Evolutionary conservation across 2,797 vertebrate genomes (phyloP).

Genomic region (Danionella dracula): DNA sequence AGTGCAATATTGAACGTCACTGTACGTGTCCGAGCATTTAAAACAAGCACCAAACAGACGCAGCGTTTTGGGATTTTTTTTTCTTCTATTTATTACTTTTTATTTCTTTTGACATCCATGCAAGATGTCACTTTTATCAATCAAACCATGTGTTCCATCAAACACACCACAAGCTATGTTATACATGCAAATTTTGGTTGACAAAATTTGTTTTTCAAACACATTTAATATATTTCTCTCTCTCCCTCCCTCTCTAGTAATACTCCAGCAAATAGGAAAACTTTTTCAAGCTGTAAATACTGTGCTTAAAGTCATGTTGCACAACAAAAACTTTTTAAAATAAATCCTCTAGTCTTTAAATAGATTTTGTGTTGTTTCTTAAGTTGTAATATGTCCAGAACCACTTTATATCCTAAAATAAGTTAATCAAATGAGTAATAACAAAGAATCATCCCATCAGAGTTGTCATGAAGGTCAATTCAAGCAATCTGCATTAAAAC

Average conservation of each 20-base stretch:
- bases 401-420: too few relatives aligned
- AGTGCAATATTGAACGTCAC: slow-evolving; percentile 66
- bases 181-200: slow-evolving; percentile 15
- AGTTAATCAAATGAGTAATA: too few relatives aligned
- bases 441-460: too few relatives aligned
- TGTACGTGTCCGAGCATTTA: slow-evolving; percentile 14
- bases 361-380: slow-evolving; percentile 19
- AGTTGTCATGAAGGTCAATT: too few relatives aligned
- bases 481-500: too few relatives aligned
- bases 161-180: slow-evolving; percentile 10
- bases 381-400: background rate
- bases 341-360: slow-evolving; percentile 20
- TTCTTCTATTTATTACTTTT: background rate
- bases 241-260: background rate
- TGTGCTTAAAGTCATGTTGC: slow-evolving; percentile 25
- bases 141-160: slow-evolving; percentile 4
- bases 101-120: slow-evolving; percentile 10
- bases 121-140: slow-evolving; percentile 16
- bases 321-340: slow-evolving; percentile 34
- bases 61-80: too few relatives aligned
- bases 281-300: slow-evolving; percentile 19
- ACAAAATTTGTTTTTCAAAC: slow-evolving; percentile 18
- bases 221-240: background rate
- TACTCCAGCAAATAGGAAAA: slow-evolving; percentile 7
- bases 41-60: background rate